A percentile compares a stretch with the other conserved stretches of the same genome.
These are phyloP conservation scores for Diacarnus erythraeanus DNA, from an alignment of 37 sponge, comb jelly and placozoan genomes.

Conservation along the genomic window DNA sequence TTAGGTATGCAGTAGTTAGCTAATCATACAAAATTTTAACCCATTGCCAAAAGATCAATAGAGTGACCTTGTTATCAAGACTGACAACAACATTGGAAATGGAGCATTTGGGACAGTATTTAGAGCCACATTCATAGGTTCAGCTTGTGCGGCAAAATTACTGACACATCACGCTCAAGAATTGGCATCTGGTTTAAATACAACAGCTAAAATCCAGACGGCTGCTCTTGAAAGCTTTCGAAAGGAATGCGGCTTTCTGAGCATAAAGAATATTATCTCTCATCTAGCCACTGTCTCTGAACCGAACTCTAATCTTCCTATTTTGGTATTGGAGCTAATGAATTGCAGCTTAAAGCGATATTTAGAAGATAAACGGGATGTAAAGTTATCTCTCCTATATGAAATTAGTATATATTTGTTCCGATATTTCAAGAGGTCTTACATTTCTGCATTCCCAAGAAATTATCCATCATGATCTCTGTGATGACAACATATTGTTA, in stretches of 20 bases:
- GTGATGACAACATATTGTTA: not conserved
- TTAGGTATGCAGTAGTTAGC: too few relatives aligned
- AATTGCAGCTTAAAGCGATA: not conserved
- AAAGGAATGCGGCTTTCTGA: not conserved
- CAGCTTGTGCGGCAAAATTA: not conserved
- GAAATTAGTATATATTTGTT: not conserved
- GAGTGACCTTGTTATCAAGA: not conserved
- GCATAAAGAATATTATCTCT: not conserved
- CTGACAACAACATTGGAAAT: not conserved
- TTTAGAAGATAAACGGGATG: not conserved
- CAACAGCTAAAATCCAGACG: not conserved
- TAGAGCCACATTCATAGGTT: not conserved
- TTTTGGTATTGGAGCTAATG: not conserved
- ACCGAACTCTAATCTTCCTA: not conserved
- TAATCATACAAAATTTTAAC: too few relatives aligned
- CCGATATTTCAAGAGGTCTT: not conserved
- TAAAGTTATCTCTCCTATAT: not conserved
- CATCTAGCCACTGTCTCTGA: not conserved
- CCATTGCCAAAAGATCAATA: too few relatives aligned
- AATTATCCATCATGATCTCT: not conserved
- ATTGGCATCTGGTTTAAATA: not conserved
- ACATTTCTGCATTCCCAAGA: not conserved
- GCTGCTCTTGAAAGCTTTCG: not conserved
- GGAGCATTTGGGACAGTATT: not conserved
- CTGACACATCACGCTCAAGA: not conserved